These are phyloP conservation scores for Maccullochella peelii DNA, from an alignment of 2,113 vertebrate genomes.

Conservation along the genomic window DNA sequence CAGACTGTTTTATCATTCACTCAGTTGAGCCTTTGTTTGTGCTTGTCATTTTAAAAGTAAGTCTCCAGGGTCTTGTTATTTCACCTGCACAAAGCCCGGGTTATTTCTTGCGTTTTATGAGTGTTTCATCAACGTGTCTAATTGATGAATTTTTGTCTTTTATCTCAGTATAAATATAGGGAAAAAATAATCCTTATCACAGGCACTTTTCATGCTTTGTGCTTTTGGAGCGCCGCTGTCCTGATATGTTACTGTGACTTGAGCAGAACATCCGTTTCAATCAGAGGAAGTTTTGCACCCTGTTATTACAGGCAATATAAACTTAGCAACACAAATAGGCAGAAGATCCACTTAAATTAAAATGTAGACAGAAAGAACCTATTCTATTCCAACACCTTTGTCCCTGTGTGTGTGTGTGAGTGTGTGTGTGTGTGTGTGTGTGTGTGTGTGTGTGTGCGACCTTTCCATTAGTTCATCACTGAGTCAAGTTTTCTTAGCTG, in stretches of 20 bases:
- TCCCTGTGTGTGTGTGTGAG: background rate
- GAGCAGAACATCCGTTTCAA: background rate
- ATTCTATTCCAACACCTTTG: conserved; percentile 7
- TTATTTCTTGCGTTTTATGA: background rate
- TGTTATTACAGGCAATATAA: background rate
- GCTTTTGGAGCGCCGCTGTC: background rate
- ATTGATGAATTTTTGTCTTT: background rate
- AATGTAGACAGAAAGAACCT: background rate
- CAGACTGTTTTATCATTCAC: background rate
- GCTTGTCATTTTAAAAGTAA: background rate
- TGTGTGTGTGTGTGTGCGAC: background rate
- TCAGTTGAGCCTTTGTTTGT: background rate
- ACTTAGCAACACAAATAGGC: background rate
- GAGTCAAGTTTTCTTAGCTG: conserved; percentile 24
- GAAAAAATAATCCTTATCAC: background rate
- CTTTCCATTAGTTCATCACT: background rate
- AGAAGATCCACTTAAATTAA: background rate
- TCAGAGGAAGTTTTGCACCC: background rate
- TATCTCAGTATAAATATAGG: background rate
- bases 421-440: too few relatives aligned
- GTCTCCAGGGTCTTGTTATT: background rate
- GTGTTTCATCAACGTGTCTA: background rate
- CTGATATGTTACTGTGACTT: background rate
- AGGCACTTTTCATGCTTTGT: background rate
- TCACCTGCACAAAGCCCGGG: conserved; percentile 10